phyloP scores from a whole-genome alignment of 2,797 vertebrate genomes.

The Gastrophryne carolinensis region DNA sequence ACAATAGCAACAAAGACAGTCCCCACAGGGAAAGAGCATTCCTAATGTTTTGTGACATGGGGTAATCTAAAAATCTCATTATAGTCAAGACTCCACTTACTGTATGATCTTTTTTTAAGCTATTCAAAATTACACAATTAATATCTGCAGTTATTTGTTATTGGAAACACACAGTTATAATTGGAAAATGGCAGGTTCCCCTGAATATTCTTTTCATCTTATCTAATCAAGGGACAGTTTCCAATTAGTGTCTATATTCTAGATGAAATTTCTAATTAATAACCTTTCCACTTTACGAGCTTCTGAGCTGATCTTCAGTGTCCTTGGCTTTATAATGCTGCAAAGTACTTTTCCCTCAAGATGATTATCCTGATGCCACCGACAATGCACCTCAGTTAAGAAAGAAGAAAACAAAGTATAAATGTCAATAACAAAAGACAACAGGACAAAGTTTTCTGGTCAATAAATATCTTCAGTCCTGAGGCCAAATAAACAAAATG shows the following conservation, averaged over 20 bases:
- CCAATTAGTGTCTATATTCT: conserved; percentile 2
- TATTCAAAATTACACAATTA: conserved; percentile 13
- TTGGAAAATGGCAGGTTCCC: conserved; percentile 33
- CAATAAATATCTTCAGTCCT: background rate
- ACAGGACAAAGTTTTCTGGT: background rate
- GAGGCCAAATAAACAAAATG: too few relatives aligned
- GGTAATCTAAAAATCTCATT: conserved; percentile 36
- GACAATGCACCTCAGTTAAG: background rate
- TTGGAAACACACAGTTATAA: background rate
- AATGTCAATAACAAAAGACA: background rate
- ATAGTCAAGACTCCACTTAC: background rate
- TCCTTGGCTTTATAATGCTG: conserved; percentile 35
- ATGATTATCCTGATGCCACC: background rate
- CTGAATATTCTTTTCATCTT: conserved; percentile 25
- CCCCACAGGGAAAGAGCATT: conserved; percentile 6
- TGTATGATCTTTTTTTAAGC: background rate
- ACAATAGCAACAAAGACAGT: conserved; percentile 2
- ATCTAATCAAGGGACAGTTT: conserved; percentile 33
- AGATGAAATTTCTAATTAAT: conserved; percentile 24
- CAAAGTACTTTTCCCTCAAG: background rate
- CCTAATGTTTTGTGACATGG: conserved; percentile 4
- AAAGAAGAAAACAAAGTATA: background rate
- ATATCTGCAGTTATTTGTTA: conserved; percentile 9
- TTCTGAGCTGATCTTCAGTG: conserved; percentile 15
- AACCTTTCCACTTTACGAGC: conserved; percentile 18